Percentiles rank a stretch among this genome's conserved stretches.
Conservation (phyloP, 2,797 vertebrate species). For the Tolypeutes matacus region DNA sequence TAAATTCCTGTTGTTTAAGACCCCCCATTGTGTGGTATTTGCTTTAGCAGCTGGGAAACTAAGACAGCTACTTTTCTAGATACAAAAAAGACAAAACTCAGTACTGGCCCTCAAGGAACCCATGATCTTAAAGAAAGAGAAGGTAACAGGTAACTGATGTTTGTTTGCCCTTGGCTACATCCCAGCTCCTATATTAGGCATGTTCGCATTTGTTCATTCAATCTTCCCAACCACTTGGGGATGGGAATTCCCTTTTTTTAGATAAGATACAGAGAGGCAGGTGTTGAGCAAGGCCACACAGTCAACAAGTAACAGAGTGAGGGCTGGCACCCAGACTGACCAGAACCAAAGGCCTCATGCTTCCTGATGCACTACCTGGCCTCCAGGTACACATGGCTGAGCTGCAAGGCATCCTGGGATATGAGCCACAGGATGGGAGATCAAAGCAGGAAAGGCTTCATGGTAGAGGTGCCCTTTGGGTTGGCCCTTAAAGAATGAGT, state of each 20-base stretch:
- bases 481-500: background rate
- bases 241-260: background rate
- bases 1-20: too few relatives aligned
- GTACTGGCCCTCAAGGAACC: background rate
- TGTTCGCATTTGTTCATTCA: background rate
- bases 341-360: background rate
- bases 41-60: too few relatives aligned
- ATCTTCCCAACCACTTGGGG: background rate
- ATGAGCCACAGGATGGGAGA: background rate
- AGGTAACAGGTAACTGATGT: background rate
- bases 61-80: background rate
- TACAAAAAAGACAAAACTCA: background rate
- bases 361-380: background rate
- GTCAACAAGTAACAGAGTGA: background rate
- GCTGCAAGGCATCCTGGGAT: background rate
- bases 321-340: background rate
- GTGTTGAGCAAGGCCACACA: background rate
- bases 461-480: background rate
- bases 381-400: background rate
- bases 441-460: background rate
- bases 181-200: background rate
- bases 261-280: background rate
- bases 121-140: background rate
- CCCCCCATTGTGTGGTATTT: too few relatives aligned
- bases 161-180: background rate